phyloP scores from a whole-genome alignment of 2,113 vertebrate genomes.

The Callaeas wilsoni region DNA sequence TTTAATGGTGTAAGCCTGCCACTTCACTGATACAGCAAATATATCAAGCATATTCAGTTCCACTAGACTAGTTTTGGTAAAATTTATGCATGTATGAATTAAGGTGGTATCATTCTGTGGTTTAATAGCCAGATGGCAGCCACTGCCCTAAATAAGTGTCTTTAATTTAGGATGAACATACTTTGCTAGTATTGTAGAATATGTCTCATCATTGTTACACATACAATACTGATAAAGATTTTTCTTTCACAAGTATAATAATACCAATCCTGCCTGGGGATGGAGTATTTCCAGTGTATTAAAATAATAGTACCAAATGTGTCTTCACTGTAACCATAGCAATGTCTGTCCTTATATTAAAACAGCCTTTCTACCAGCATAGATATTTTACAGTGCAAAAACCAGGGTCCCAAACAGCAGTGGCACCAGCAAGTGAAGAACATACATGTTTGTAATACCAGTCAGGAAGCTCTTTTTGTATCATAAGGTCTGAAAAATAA shows the following conservation, averaged over 20 bases:
- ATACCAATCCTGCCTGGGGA: not conserved
- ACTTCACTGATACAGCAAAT: not conserved
- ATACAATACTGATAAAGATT: not conserved
- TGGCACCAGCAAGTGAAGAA: not conserved
- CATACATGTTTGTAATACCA: not conserved
- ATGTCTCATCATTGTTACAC: not conserved
- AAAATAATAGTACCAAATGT: not conserved
- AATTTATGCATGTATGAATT: not conserved
- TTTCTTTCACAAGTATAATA: slow-evolving; percentile 13
- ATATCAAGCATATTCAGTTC: not conserved
- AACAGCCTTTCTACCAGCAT: not conserved
- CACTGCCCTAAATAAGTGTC: not conserved
- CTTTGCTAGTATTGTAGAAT: not conserved
- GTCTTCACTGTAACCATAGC: slow-evolving; percentile 40
- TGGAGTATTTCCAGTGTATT: not conserved
- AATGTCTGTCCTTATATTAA: slow-evolving; percentile 13
- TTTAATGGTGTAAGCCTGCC: not conserved
- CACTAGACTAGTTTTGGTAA: not conserved
- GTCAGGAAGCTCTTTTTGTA: not conserved
- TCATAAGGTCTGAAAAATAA: not conserved
- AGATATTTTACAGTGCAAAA: not conserved
- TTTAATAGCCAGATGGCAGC: not conserved
- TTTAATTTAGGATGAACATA: not conserved
- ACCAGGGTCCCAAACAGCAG: not conserved
- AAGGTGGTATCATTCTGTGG: not conserved